These are phyloP conservation scores for Rhea pennata DNA, from an alignment of 2,113 vertebrate species.

Conservation along the genomic window DNA sequence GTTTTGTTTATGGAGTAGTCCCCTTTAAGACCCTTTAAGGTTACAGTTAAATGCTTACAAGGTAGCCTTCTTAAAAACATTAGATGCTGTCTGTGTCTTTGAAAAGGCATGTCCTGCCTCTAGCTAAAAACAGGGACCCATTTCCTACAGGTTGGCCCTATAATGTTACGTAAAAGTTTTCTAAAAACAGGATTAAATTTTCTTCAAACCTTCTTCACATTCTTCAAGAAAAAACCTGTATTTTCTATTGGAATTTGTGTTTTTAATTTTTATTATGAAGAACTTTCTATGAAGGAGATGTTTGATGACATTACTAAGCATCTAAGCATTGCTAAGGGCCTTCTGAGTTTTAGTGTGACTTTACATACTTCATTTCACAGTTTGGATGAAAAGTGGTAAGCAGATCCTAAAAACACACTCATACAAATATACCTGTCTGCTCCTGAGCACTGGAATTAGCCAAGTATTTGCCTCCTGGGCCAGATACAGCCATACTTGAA, in stretches of 20 bases:
- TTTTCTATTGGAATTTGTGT: neutral
- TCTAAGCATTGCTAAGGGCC: rapidly evolving
- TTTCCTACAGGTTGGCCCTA: neutral
- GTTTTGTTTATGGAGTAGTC: neutral
- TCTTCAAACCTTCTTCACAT: neutral
- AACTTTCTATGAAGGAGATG: neutral
- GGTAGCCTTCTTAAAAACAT: neutral
- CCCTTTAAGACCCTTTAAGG: neutral
- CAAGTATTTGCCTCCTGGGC: neutral
- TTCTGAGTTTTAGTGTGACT: neutral
- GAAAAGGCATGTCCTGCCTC: neutral
- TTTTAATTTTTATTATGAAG: neutral
- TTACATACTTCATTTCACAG: neutral
- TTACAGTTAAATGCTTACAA: neutral
- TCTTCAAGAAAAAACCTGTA: neutral
- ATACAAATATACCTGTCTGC: rapidly evolving
- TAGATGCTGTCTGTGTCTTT: neutral
- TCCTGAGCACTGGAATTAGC: neutral
- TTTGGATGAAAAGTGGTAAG: neutral
- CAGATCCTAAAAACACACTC: neutral
- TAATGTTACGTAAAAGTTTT: neutral
- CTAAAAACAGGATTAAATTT: neutral
- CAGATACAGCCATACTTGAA: neutral
- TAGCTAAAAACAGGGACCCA: neutral
- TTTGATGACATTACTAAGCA: neutral